A percentile compares a stretch with the other conserved stretches of the same genome.
phyloP scores from a whole-genome alignment of 2,797 vertebrate species.

The Dermochelys coriacea region DNA sequence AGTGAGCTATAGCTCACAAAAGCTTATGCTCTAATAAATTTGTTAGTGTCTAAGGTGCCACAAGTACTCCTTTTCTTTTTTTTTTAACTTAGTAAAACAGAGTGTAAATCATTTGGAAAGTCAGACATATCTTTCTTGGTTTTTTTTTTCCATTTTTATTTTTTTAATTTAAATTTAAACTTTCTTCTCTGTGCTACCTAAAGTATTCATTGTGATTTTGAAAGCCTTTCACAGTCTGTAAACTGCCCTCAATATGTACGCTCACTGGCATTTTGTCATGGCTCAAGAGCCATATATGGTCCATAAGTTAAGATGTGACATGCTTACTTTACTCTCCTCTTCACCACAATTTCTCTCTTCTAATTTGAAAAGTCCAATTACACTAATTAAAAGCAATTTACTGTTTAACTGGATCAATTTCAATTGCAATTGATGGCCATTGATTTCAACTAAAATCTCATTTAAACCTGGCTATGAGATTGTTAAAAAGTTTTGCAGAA shows the following conservation, averaged over 20 bases:
- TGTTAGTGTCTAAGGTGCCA: no score
- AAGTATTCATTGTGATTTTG: not conserved
- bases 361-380: slow-evolving; percentile 88
- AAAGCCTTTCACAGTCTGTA: not conserved
- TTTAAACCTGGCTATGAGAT: slow-evolving; percentile 78
- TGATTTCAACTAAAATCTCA: slow-evolving; percentile 82
- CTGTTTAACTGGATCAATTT: slow-evolving; percentile 90
- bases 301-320: slow-evolving; percentile 65
- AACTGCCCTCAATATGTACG: not conserved
- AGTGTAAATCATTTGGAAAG: slow-evolving; percentile 20
- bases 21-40: no score
- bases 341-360: slow-evolving; percentile 79
- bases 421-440: slow-evolving; percentile 86
- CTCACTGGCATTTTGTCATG: slow-evolving; percentile 1
- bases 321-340: slow-evolving; percentile 84
- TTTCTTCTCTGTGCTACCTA: not conserved
- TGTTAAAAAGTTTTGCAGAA: slow-evolving; percentile 53
- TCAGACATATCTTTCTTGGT: not conserved
- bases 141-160: not conserved
- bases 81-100: slow-evolving; percentile 11
- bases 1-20: no score
- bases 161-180: not conserved
- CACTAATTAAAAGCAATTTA: slow-evolving; percentile 85
- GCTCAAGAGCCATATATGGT: not conserved
- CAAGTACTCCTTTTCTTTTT: not conserved